Percentiles rank a stretch among this genome's conserved stretches.
phyloP scores from a whole-genome alignment of 2,113 vertebrate genomes.

The Brachyhypopomus gauderio region DNA sequence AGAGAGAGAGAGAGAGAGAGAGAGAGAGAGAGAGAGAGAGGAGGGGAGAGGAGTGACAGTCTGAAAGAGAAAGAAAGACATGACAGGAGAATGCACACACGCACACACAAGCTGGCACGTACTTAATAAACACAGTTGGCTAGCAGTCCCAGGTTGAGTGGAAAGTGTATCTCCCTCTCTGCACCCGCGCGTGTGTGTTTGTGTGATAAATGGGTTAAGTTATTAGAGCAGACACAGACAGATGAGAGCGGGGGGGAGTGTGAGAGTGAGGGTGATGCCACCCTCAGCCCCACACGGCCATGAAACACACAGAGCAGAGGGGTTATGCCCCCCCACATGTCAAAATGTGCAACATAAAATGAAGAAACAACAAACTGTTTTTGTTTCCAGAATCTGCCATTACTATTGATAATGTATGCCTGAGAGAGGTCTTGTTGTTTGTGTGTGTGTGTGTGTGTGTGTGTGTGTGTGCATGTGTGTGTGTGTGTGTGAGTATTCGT shows the following conservation, averaged over 20 bases:
- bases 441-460: neutral
- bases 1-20: neutral
- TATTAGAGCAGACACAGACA: slow-evolving; percentile 39
- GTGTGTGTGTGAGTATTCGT: neutral
- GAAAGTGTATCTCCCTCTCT: neutral
- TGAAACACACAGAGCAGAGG: neutral
- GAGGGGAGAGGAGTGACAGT: neutral
- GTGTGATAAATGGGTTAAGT: slow-evolving; percentile 44
- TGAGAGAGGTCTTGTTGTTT: no score
- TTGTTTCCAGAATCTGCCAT: neutral
- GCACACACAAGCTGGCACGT: neutral
- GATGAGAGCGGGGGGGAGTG: slow-evolving; percentile 25
- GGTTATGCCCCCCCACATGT: neutral
- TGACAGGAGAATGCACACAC: neutral
- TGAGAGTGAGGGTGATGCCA: neutral
- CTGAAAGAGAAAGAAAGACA: neutral
- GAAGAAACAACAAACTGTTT: neutral
- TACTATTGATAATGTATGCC: neutral
- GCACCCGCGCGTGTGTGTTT: neutral
- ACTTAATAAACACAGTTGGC: neutral
- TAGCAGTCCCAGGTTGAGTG: neutral
- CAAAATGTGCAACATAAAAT: neutral
- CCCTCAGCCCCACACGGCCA: neutral
- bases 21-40: neutral
- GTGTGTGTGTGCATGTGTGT: no score